Percentiles rank a stretch among this genome's conserved stretches.
Evolutionary conservation across 2,797 vertebrate species (phyloP).

Genomic region (Artibeus lituratus): DNA sequence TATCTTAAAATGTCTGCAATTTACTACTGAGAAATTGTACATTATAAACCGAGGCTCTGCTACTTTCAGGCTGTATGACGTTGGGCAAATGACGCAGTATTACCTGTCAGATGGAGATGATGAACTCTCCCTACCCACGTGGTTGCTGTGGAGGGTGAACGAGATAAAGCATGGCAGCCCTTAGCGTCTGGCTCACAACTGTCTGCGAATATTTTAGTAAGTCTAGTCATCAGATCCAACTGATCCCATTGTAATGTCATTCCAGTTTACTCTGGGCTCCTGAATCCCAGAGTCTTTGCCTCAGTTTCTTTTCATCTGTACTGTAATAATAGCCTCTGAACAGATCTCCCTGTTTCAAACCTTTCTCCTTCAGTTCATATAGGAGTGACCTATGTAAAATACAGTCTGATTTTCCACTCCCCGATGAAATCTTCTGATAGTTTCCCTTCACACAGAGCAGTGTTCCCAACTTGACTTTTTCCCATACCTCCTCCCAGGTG

Average conservation of each 20-base stretch:
- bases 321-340: neutral
- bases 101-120: neutral
- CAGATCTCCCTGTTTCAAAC: neutral
- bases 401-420: neutral
- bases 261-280: neutral
- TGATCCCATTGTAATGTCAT: neutral
- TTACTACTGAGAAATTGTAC: neutral
- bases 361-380: neutral
- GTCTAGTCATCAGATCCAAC: neutral
- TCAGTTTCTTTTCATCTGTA: neutral
- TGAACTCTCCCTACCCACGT: neutral
- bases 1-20: neutral
- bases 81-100: neutral
- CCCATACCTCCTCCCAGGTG: neutral
- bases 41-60: neutral
- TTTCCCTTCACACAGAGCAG: neutral
- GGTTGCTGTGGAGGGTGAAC: neutral
- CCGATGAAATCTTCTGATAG: neutral
- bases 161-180: neutral
- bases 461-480: neutral
- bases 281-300: neutral
- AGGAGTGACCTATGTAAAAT: neutral
- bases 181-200: neutral
- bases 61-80: neutral
- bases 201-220: neutral